These are phyloP conservation scores for Malurus elegans DNA, from an alignment of 2,113 vertebrate genomes.

Conservation along the genomic window DNA sequence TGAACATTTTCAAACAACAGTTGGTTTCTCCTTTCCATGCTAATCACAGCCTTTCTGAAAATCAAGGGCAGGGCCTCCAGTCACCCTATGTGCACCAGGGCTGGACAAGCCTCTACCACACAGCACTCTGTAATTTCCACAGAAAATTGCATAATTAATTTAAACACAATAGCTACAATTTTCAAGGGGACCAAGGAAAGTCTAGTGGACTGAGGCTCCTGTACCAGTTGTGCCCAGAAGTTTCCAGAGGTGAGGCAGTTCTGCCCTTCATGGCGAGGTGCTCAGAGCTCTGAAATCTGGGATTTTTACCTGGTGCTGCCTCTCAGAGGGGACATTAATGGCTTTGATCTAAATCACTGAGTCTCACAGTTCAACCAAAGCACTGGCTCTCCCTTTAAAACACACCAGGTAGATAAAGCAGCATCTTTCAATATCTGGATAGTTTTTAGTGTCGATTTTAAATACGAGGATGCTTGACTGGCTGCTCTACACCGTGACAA, in stretches of 20 bases:
- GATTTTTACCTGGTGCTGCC: neutral
- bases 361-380: neutral
- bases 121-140: neutral
- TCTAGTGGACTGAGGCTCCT: neutral
- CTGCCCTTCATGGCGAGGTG: fast-evolving
- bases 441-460: neutral
- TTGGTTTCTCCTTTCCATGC: neutral
- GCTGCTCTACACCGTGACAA: neutral
- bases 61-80: neutral
- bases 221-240: neutral
- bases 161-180: constrained; percentile 27
- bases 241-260: neutral
- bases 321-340: neutral
- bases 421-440: neutral
- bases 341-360: neutral
- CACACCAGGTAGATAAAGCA: neutral
- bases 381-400: neutral
- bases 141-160: constrained; percentile 28
- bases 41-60: constrained; percentile 28
- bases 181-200: neutral
- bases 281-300: neutral
- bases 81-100: fast-evolving
- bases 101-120: neutral
- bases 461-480: constrained; percentile 7
- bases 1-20: constrained; percentile 31